Evolutionary conservation across 37 sponge, comb jelly and placozoan genomes (phyloP), one percentile per base, ranked within the genome.

Genomic region (Amphimedon queenslandica): DNA sequence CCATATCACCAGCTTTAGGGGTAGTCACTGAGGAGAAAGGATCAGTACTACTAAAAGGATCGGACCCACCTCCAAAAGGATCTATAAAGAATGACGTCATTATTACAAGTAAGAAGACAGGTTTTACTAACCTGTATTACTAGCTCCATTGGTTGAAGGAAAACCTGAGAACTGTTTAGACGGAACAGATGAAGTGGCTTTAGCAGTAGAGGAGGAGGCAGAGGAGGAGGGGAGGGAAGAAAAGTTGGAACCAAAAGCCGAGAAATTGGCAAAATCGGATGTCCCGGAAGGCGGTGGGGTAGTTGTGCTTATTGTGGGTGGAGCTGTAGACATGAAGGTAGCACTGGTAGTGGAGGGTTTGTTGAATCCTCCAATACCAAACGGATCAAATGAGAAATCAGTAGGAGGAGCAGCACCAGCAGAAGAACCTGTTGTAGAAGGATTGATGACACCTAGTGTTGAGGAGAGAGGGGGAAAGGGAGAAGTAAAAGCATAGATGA

Each of bases 11-110:
- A 47, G 53, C 53, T 47, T 47, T 47, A 47, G 53, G 53, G 8
- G 53, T 47, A 47, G 53, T 47, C 13, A 47, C 13, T 47, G 53
- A 47, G 13, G 53, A 8, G 13, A 47, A 47, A 47, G 53, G 53
- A 47, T 47, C 53, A 47, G 53, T 18, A n/a, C n/a, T n/a, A n/a
- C n/a, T n/a, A n/a, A n/a, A n/a, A n/a, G n/a, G n/a, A n/a, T n/a
- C n/a, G n/a, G n/a, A n/a, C n/a, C n/a, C n/a, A n/a, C n/a, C n/a
- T 47, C 53, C 53, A 47, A 47, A 47, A 18, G 53, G 53, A 47
- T 47, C 53, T 47, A 13, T 18, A n/a, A n/a, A n/a, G n/a, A n/a
- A n/a, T n/a, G n/a, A n/a, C n/a, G n/a, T n/a, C n/a, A n/a, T n/a
- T n/a, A n/a, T n/a, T n/a, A n/a, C n/a, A n/a, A n/a, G n/a, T n/a